These are phyloP conservation scores for Lasioglossum lativentre DNA, from an alignment of 2,888 invertebrate genomes.

Conservation along the genomic window DNA sequence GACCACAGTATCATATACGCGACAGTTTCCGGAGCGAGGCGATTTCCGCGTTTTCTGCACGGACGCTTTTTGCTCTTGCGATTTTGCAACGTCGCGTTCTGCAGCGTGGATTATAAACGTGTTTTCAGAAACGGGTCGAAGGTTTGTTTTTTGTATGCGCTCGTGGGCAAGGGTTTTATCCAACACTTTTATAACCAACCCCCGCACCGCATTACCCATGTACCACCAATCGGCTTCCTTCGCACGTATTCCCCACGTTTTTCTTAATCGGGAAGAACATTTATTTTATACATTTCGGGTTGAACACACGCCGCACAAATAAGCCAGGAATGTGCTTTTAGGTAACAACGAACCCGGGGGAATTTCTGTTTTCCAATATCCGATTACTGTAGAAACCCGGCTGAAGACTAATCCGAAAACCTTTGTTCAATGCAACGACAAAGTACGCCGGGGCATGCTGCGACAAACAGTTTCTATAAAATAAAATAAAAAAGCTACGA, in stretches of 20 bases:
- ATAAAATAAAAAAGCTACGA: not conserved
- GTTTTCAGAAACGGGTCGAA: conserved; percentile 33
- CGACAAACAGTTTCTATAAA: not conserved
- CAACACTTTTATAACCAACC: not conserved
- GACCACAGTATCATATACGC: conserved; percentile 51
- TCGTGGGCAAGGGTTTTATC: conserved; percentile 29
- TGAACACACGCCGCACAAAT: not conserved
- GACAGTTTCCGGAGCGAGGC: conserved; percentile 44
- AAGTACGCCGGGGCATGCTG: not conserved
- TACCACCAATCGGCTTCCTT: not conserved
- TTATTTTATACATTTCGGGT: not conserved
- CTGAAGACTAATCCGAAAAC: not conserved
- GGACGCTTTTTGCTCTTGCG: conserved; percentile 51
- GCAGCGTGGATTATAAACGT: conserved; percentile 52
- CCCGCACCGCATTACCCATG: not conserved
- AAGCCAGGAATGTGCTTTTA: not conserved
- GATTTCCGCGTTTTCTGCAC: conserved; percentile 65
- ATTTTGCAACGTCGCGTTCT: conserved; percentile 54
- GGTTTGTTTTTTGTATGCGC: conserved; percentile 24
- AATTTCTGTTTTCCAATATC: not conserved
- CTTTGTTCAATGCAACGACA: not conserved
- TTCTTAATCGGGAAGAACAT: conserved; percentile 14
- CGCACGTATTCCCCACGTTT: not conserved
- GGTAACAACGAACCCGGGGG: not conserved
- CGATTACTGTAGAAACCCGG: not conserved